Base-by-base conservation (phyloP, 92 coral and sea anemone species). In the Montipora capitata region DNA sequence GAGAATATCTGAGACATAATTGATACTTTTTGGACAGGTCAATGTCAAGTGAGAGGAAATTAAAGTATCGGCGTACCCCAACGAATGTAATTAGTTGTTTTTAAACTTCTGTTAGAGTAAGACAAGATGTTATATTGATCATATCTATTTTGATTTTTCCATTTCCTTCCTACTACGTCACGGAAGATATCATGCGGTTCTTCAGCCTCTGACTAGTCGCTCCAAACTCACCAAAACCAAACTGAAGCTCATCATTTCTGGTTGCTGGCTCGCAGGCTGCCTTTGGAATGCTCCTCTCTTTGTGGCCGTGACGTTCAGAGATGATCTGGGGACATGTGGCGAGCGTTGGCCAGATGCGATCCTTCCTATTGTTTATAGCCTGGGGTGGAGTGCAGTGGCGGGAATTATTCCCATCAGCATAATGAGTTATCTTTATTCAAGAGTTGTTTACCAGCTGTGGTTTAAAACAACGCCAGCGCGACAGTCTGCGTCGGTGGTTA, bases 251-350 rank as follows among this genome's bases (percentile, higher is more conserved):
- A 67, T 80, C 15, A 80, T 80, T 63, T 27, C 40, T 27, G 10
- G 76, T 42, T 80, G 85, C 67, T 80, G 85, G 85, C 20, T 80
- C 15, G 35, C 52, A 8, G 85, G 85, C 76, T 54, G 68, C 17
- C 51, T 80, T 39, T 80, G 85, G 85, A 80, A 80, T 68, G 12
- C 18, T 67, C 85, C 85, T 49, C 85, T 80, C 15, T 66, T 68
- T 10, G 76, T 40, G 74, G 40, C 52, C 68, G 76, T 80, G 67
- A 68, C 76, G 9, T 80, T 66, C 76, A 49, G 76, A 42, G 85
- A 68, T 48, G 85, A 80, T 49, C 10, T 49, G 5, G 56, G 42
- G 52, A 14, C 49, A 39, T 80, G 85, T 68, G 76, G 85, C 16
- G 85, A 80, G 67, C 48, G 69, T 0, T 80, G 85, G 85, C 10